Base-by-base conservation (phyloP, 2,797 vertebrate species). In the Catamblyrhynchus diadema region DNA sequence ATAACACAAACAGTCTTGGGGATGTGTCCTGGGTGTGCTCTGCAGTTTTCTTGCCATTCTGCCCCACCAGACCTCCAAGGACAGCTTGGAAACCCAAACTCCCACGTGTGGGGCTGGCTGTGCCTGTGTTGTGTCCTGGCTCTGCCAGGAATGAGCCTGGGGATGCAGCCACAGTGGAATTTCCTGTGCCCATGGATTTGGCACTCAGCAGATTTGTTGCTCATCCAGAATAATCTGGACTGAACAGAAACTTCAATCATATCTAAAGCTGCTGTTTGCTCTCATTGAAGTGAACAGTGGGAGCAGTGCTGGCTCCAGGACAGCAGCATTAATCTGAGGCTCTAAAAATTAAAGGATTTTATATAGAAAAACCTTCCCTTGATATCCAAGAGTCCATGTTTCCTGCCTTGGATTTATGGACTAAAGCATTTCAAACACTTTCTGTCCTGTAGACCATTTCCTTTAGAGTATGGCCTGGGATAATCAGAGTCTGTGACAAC, bases 81-180 rank as follows among this genome's bases (percentile, higher is more conserved):
- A 59, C n/a, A 67, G 27, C 19, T 6, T 78, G 53, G 41, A 86
- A 39, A 15, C 23, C 10, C 15, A 78, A 14, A 42, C 18, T 4
- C 4, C 14, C 33, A 2, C 1, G 0, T 1, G 32, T 30, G 20
- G 32, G 25, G 12, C 28, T 69, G 37, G 9, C 59, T 48, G 32
- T 44, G 22, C 50, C 44, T 7, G 10, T 4, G 35, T 3, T 32
- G 18, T 5, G 12, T 15, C 12, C 12, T 12, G 1, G 22, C 2
- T 9, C 35, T n/a, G 37, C 33, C 35, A 41, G 22, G 10, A 14
- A 8, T 48, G 25, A 72, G 18, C 9, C 1, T 2, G 0, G 0
- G 53, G 37, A 11, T 7, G 8, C 2, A 21, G 2, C 5, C 51
- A 13, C 32, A 13, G 5, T 6, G 27, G 39, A 37, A 14, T 27